These are phyloP conservation scores for Abramis brama DNA, from an alignment of 2,113 vertebrate genomes.

Conservation along the genomic window DNA sequence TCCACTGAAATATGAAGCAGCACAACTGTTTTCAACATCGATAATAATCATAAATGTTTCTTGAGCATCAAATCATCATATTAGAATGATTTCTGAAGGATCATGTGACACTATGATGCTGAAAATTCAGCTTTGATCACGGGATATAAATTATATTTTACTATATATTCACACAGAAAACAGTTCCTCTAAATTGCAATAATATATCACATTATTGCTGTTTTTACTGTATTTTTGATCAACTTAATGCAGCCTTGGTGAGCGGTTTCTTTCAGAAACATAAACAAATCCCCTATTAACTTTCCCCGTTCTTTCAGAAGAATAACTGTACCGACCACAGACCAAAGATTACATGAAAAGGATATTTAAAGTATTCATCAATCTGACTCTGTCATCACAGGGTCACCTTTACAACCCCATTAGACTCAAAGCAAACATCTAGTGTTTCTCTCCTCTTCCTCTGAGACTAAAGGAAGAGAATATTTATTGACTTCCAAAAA, in stretches of 20 bases:
- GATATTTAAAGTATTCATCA: conserved; percentile 1
- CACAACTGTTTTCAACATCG: too few relatives aligned
- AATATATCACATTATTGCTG: not conserved
- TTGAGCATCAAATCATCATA: not conserved
- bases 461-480: not conserved
- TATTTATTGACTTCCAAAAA: conserved; percentile 23
- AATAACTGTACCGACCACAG: not conserved
- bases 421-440: not conserved
- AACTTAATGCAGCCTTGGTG: not conserved
- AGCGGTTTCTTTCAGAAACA: not conserved
- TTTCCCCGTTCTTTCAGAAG: not conserved
- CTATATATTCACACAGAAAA: not conserved
- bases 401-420: conserved; percentile 3
- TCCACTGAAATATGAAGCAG: too few relatives aligned
- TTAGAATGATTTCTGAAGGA: not conserved
- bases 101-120: not conserved
- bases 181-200: not conserved
- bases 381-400: not conserved
- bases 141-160: not conserved
- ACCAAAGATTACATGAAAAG: not conserved
- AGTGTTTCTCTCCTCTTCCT: not conserved
- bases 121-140: not conserved
- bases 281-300: too few relatives aligned
- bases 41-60: too few relatives aligned
- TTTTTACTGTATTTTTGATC: not conserved